Evolutionary conservation across 1,140 invertebrate species (phyloP).

Genomic region (Drosophila funebris): DNA sequence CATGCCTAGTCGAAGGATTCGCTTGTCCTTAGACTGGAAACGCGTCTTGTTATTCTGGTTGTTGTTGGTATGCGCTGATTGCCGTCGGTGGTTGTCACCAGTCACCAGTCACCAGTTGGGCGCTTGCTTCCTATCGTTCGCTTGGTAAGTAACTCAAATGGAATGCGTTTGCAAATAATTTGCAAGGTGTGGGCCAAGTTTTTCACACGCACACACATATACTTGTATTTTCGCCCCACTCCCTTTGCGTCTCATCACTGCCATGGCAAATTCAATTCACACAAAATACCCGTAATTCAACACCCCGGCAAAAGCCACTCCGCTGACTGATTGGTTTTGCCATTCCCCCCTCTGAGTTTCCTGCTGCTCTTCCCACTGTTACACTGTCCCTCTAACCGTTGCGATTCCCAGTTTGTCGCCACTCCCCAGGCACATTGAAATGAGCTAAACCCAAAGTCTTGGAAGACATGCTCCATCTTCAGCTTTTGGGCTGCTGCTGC

Average conservation of each 20-base stretch:
- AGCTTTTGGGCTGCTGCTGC: not conserved
- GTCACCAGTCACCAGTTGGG: conserved; percentile 67
- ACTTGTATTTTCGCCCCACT: too few relatives aligned
- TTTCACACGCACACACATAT: not conserved
- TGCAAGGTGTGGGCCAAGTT: conserved; percentile 64
- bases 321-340: conserved; percentile 78
- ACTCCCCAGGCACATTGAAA: conserved; percentile 71
- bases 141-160: conserved; percentile 48
- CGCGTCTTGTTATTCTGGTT: conserved; percentile 14
- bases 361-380: not conserved
- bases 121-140: conserved; percentile 17
- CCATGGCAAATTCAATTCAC: conserved; percentile 80
- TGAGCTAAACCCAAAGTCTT: conserved; percentile 67
- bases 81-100: conserved; percentile 2
- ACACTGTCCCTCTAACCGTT: not conserved
- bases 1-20: not conserved
- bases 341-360: not conserved
- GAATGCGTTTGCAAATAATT: conserved; percentile 81
- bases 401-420: not conserved
- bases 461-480: not conserved
- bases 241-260: not conserved
- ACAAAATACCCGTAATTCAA: conserved; percentile 81
- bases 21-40: not conserved
- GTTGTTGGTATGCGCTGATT: conserved; percentile 37
- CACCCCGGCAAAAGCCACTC: conserved; percentile 72